phyloP scores from a whole-genome alignment of 1,140 invertebrate species.

The Arion vulgaris region DNA sequence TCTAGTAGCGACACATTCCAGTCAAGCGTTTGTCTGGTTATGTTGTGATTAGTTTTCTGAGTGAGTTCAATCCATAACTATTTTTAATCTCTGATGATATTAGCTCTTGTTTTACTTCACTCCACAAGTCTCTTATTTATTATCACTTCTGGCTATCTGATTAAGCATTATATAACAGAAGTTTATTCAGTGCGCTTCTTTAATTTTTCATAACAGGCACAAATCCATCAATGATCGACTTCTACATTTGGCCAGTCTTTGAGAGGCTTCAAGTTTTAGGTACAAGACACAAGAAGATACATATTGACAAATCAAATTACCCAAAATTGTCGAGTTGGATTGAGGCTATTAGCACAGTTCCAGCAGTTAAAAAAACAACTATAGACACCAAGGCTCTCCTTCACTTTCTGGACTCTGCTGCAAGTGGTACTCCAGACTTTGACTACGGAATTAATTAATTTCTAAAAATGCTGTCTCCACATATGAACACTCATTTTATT shows the following conservation, averaged over 20 bases:
- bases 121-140: too few species aligned
- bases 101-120: too few species aligned
- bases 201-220: slow-evolving; percentile 44
- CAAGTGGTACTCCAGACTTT: slow-evolving; percentile 41
- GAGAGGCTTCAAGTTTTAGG: slow-evolving; percentile 48
- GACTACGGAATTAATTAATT: slow-evolving; percentile 1
- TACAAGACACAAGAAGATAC: background rate
- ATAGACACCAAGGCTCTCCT: slow-evolving; percentile 36
- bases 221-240: slow-evolving; percentile 54
- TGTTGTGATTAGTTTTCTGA: too few species aligned
- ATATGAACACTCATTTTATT: too few species aligned
- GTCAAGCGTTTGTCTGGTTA: too few species aligned
- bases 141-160: too few species aligned
- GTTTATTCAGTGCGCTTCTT: too few species aligned
- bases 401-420: slow-evolving; percentile 35
- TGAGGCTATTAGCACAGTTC: slow-evolving; percentile 40
- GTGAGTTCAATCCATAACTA: too few species aligned
- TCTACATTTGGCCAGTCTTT: slow-evolving; percentile 62
- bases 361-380: slow-evolving; percentile 47
- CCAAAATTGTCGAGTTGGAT: slow-evolving; percentile 35
- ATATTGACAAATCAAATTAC: background rate
- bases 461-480: too few species aligned
- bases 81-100: too few species aligned
- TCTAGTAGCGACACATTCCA: too few species aligned
- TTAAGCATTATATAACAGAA: too few species aligned